These are phyloP conservation scores for Anneissia japonica DNA, from an alignment of 35 echinoderm and acorn worm genomes.

Conservation along the genomic window DNA sequence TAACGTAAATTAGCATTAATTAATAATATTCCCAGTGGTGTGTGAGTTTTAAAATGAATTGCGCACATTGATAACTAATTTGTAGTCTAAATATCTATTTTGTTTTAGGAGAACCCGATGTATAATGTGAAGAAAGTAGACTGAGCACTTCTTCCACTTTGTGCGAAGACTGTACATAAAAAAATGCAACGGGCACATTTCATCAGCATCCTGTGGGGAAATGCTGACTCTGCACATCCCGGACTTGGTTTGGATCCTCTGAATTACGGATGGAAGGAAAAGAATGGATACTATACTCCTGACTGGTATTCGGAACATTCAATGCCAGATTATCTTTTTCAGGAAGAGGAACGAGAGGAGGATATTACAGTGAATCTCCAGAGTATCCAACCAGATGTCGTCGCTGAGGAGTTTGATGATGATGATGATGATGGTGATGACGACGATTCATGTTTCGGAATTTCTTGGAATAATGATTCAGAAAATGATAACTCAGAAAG, in stretches of 20 bases:
- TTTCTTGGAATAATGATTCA: too few species aligned
- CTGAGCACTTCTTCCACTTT: conserved; percentile 55
- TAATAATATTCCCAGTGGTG: not conserved
- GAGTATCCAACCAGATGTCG: conserved; percentile 5
- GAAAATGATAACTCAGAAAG: too few species aligned
- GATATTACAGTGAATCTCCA: conserved; percentile 13
- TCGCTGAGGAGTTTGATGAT: too few species aligned
- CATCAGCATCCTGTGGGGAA: conserved; percentile 47
- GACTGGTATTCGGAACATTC: conserved; percentile 45
- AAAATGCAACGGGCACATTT: not conserved
- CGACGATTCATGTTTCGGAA: too few species aligned
- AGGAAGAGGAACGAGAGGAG: conserved; percentile 15
- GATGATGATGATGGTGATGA: too few species aligned
- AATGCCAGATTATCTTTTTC: conserved; percentile 35
- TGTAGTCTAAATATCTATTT: too few species aligned
- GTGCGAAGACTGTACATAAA: conserved; percentile 36
- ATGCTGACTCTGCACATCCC: conserved; percentile 33
- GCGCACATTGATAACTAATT: too few species aligned
- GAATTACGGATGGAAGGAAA: conserved; percentile 44
- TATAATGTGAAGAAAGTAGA: conserved; percentile 43
- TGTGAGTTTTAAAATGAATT: too few species aligned
- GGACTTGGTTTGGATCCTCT: conserved; percentile 15
- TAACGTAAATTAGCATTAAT: not conserved
- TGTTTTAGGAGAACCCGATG: conserved; percentile 27
- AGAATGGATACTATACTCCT: conserved; percentile 24